Evolutionary conservation across 2,113 vertebrate genomes (phyloP), one percentile per base, ranked within the genome.

Genomic region (Albula goreensis): DNA sequence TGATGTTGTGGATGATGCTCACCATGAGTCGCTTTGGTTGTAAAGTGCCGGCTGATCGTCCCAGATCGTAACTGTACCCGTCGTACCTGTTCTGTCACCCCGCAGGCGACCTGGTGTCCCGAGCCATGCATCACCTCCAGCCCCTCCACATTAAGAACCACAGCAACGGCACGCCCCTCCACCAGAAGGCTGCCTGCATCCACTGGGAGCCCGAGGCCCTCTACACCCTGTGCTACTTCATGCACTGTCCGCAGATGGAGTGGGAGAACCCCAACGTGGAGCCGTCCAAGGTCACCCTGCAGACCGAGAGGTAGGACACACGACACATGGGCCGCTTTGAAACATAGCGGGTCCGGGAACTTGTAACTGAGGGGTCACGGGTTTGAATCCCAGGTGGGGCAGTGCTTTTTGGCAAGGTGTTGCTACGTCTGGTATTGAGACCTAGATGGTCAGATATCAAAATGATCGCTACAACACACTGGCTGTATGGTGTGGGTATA

Each of bases 211-310:
- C 98, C 0, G 98, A 99, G 89, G 98, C 98, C 3, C 95, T 99
- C 81, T 98, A 99, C 90, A 99, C 98, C 0, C 97, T 99, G 31
- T 99, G 98, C 93, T 99, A 99, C 92, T 99, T 99, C 94, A 99
- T 99, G 98, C 98, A 99, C 95, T 99, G 98, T 87, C 98, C 97
- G 0, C 98, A 99, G 89, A 98, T 99, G 96, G 98, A 99, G 90
- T 99, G 98, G 97, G 98, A 99, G 90, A 99, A 99, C 91, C 98
- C 98, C 63, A 99, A 99, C 0, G 96, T 99, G 87, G 98, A 99
- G 85, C 98, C 98, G 0, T 97, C 97, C 2, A 99, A 98, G 93
- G 97, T 99, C 88, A 98, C 95, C 0, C 95, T 99, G 83, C 97
- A 98, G 89, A 98, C 96, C 0, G 98, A 99, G 94, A 98, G 98